Evolutionary conservation across 1,140 invertebrate species (phyloP).

Genomic region (Tetranychus urticae): DNA sequence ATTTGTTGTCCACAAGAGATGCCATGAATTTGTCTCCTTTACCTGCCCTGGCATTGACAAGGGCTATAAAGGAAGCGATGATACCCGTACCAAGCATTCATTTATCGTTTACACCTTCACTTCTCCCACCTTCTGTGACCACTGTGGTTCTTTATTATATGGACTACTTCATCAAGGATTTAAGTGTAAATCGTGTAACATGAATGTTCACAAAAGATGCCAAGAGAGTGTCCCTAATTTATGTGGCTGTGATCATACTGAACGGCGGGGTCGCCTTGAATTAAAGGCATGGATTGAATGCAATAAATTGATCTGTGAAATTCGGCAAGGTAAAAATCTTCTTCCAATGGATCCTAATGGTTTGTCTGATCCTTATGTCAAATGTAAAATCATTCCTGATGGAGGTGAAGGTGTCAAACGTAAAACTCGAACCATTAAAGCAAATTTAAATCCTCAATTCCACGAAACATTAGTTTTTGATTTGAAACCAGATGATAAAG

Average conservation of each 20-base stretch:
- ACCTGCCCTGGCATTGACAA: conserved; percentile 82
- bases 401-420: conserved; percentile 65
- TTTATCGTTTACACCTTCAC: conserved; percentile 84
- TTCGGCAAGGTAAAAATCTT: conserved; percentile 80
- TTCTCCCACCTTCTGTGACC: conserved; percentile 97
- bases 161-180: conserved; percentile 50
- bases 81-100: conserved; percentile 35
- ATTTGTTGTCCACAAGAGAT: conserved; percentile 83
- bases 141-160: conserved; percentile 91
- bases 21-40: conserved; percentile 97
- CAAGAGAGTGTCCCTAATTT: conserved; percentile 91
- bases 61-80: not conserved
- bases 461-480: conserved; percentile 83
- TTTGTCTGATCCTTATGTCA: conserved; percentile 59
- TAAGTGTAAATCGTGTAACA: conserved; percentile 53
- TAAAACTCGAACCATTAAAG: conserved; percentile 91
- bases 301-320: conserved; percentile 39
- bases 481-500: conserved; percentile 79
- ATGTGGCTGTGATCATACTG: conserved; percentile 96
- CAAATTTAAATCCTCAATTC: conserved; percentile 86
- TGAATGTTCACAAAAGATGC: conserved; percentile 98
- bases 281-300: not conserved
- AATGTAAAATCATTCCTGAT: conserved; percentile 89
- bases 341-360: conserved; percentile 99
- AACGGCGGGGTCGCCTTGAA: conserved; percentile 69